A percentile compares a stretch with the other conserved stretches of the same genome.
phyloP scores from a whole-genome alignment of 2,888 invertebrate genomes.

The Ferrisia virgata region DNA sequence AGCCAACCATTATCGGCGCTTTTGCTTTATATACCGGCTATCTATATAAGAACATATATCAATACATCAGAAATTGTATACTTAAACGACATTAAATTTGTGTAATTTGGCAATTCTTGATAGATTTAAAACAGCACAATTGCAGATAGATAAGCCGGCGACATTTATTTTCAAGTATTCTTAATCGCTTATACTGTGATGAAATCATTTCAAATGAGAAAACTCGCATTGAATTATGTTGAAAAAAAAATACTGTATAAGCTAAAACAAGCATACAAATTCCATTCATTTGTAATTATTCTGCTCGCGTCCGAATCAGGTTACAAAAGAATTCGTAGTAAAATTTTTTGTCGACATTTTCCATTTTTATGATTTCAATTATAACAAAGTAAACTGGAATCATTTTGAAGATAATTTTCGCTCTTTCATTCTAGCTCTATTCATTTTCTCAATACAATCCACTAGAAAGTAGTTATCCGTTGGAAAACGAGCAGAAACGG shows the following conservation, averaged over 20 bases:
- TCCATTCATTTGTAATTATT: conserved; percentile 7
- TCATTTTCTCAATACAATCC: conserved; percentile 2
- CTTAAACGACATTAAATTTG: too few relatives aligned
- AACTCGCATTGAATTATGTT: background rate
- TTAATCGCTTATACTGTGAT: background rate
- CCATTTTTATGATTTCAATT: conserved; percentile 5
- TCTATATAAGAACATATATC: too few relatives aligned
- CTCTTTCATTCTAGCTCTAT: background rate
- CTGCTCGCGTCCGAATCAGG: conserved; percentile 3
- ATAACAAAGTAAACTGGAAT: conserved; percentile 16
- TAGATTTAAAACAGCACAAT: too few relatives aligned
- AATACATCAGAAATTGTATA: too few relatives aligned
- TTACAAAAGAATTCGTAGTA: background rate
- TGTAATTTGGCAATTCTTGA: too few relatives aligned
- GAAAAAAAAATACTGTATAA: background rate
- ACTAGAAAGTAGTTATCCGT: background rate
- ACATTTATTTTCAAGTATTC: too few relatives aligned
- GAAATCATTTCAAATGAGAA: background rate
- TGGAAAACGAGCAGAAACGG: conserved; percentile 17
- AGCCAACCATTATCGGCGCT: too few relatives aligned
- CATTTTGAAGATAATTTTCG: conserved; percentile 3
- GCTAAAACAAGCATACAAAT: background rate
- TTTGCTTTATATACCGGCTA: too few relatives aligned
- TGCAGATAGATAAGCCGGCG: too few relatives aligned
- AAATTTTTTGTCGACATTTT: background rate